phyloP scores from a whole-genome alignment of 1,140 invertebrate species.

The Platyscapa corneri region DNA sequence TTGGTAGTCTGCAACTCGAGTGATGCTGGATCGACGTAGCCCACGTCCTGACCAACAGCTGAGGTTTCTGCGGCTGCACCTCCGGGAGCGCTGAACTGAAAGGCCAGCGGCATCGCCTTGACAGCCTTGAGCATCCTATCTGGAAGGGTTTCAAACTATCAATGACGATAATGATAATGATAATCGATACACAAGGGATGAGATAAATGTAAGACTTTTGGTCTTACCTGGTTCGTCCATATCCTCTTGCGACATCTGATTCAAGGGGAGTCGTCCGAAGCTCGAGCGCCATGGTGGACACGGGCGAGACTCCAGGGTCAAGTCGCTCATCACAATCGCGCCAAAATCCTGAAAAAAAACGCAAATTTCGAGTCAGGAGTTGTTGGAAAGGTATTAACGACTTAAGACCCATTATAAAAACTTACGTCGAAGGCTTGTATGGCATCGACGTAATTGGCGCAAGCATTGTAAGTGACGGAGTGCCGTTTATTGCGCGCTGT shows the following conservation, averaged over 20 bases:
- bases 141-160: conserved; percentile 1
- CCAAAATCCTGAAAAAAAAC: conserved; percentile 72
- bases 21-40: conserved; percentile 66
- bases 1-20: conserved; percentile 60
- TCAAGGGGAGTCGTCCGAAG: conserved; percentile 49
- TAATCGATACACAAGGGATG: not conserved
- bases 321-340: conserved; percentile 75
- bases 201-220: not conserved
- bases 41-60: conserved; percentile 65
- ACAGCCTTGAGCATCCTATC: conserved; percentile 65
- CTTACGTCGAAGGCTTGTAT: conserved; percentile 73
- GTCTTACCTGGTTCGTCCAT: conserved; percentile 61
- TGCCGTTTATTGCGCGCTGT: conserved; percentile 51
- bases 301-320: conserved; percentile 74
- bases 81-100: conserved; percentile 53
- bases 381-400: not conserved
- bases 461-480: conserved; percentile 56
- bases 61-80: conserved; percentile 54
- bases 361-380: not conserved
- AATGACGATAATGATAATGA: not conserved
- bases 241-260: conserved; percentile 35
- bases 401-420: too few relatives aligned
- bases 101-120: conserved; percentile 67
- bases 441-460: conserved; percentile 68
- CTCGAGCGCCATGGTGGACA: conserved; percentile 64